phyloP scores from a whole-genome alignment of 2,797 vertebrate species.

The Clamator glandarius region DNA sequence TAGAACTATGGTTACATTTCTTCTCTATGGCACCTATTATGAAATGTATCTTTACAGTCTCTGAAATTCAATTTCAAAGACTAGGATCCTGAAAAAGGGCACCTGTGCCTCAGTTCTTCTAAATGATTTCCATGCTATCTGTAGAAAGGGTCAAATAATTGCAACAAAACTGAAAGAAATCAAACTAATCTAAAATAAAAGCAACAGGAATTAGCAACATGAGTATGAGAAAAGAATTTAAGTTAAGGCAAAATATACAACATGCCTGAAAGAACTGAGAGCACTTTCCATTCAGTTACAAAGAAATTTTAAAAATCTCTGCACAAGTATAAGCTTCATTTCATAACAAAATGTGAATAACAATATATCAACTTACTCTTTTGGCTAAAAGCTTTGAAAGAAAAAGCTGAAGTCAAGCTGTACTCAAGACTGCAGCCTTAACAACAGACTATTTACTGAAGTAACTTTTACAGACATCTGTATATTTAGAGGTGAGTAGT shows the following conservation, averaged over 20 bases:
- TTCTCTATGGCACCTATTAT: neutral
- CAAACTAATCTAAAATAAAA: neutral
- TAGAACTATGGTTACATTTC: constrained; percentile 7
- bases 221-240: constrained; percentile 6
- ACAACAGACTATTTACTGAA: neutral
- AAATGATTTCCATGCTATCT: neutral
- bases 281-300: neutral
- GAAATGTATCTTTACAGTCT: constrained; percentile 12
- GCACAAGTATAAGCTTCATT: neutral
- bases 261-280: neutral
- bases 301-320: neutral
- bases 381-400: neutral
- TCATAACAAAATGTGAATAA: neutral
- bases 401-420: neutral
- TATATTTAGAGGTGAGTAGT: neutral
- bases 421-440: neutral
- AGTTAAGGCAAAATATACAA: constrained; percentile 51
- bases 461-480: neutral
- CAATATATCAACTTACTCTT: neutral
- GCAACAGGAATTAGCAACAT: constrained; percentile 27
- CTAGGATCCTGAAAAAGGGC: neutral
- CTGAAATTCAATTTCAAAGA: constrained; percentile 34
- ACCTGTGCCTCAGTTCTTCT: neutral
- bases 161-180: neutral
- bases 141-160: neutral